Evolutionary conservation across 2,888 invertebrate species (phyloP), one percentile per base, ranked within the genome.

Genomic region (Pelosia muscerda): DNA sequence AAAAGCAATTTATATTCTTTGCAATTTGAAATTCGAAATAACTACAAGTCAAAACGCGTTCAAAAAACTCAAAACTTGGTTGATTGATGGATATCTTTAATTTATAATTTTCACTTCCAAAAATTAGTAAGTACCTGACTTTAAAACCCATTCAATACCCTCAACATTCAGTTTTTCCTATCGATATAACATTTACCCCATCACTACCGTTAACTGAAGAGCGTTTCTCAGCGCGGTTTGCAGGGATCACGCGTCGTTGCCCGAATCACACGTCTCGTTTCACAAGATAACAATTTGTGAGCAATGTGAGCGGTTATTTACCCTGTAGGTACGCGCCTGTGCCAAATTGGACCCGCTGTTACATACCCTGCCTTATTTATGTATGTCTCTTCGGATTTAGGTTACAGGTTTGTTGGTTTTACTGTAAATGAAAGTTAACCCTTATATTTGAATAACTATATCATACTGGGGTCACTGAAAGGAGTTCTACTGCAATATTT

Each of bases 221-320:
- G 95, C 90, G 86, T 86, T 86, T 86, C 86, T 66, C 84, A 85
- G 88, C 85, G 88, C 87, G 85, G 87, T 84, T 81, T 83, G 90
- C 89, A 87, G 89, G 82, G 85, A 88, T 81, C 92, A 93, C 95
- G 94, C 95, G 90, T 92, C 94, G 94, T 90, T 94, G 92, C 88
- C 80, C 92, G 91, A 90, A 95, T 95, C 95, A 95, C 87, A 94
- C 95, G 94, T 88, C 89, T 94, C 94, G 95, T 93, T 95, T 93
- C 95, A 92, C 95, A 94, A 95, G 95, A 95, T 94, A 95, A 95
- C 95, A 94, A 95, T 95, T 95, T 95, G 94, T 86, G 91, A 89
- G 91, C 91, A 89, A 89, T 93, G 94, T 86, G 91, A 88, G 91
- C 91, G 89, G 88, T 93, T 94, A 94, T 94, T 91, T 94, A 94